Base-by-base conservation (phyloP, 2,113 vertebrate genomes). In the Cochlearius cochlearius region DNA sequence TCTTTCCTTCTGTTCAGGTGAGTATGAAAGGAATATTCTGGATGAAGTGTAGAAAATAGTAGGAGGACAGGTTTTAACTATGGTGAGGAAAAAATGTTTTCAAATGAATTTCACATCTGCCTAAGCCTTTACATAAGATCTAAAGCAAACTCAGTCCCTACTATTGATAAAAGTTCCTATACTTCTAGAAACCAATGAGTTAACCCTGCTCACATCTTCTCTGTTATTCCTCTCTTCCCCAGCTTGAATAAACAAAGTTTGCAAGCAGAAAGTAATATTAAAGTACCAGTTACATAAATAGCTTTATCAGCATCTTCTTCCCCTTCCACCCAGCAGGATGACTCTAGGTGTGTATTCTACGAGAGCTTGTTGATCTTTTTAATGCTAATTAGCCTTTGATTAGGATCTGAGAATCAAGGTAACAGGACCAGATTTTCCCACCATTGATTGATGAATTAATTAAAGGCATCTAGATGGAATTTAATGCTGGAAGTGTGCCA, bases 391-490 rank as follows among this genome's bases (percentile, higher is more conserved):
- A 97, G 82, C 50, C 73, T 96, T 97, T 97, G 96, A 98, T 97
- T 97, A 92, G 94, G 96, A 91, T 97, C 78, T 96, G 63, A 97
- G 95, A 97, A 97, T 97, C 85, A 97, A 97, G 91, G 95, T 88
- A 94, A 95, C 93, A 92, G 95, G 94, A 77, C 78, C 80, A 93
- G 88, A 68, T 82, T 95, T 95, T 85, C 71, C 59, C 71, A 90
- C 86, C 91, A 97, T 86, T 97, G 97, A 98, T 94, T 97, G 96
- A 96, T 97, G 92, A 98, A 98, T 98, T 98, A 98, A 98, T 98
- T 97, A 88, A 96, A 88, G 32, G 52, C 71, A 96, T 68, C 88
- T 96, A 91, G 69, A 77, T 91, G 84, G 93, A 83, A 79, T 93
- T 96, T 93, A 77, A 85, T 78, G 36, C 88, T 98, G 96, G 96